These are phyloP conservation scores for Corythaixoides concolor DNA, from an alignment of 2,113 vertebrate species.

Conservation along the genomic window DNA sequence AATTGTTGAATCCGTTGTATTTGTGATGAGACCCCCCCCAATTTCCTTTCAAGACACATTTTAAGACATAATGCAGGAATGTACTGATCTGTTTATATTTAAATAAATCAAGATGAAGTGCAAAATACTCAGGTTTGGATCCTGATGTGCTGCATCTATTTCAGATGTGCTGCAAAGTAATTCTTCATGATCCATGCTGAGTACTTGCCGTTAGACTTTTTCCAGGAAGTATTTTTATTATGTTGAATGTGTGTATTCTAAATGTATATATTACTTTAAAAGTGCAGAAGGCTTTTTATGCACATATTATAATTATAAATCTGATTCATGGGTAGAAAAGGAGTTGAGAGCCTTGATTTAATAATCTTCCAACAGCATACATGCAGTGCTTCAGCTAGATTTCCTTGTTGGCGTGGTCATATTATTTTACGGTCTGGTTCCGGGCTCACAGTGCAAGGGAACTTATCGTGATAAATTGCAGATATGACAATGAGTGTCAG, in stretches of 20 bases:
- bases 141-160: background rate
- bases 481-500: conserved; percentile 58
- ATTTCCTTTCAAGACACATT: background rate
- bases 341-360: background rate
- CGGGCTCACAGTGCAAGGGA: background rate
- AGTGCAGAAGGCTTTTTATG: conserved; percentile 34
- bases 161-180: background rate
- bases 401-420: background rate
- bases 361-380: background rate
- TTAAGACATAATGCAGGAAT: background rate
- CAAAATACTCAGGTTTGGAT: background rate
- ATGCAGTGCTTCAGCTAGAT: background rate
- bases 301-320: conserved; percentile 16
- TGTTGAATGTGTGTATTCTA: background rate
- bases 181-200: background rate
- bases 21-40: background rate
- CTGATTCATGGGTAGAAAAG: conserved; percentile 25
- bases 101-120: conserved; percentile 26
- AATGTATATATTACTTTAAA: background rate
- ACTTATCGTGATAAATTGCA: conserved; percentile 47
- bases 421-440: conserved; percentile 34
- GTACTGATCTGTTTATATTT: conserved; percentile 10
- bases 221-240: background rate
- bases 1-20: background rate
- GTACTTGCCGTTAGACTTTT: conserved; percentile 7